Conservation (phyloP, 2,888 invertebrate species). For the Leptarthrus brevirostris region DNA sequence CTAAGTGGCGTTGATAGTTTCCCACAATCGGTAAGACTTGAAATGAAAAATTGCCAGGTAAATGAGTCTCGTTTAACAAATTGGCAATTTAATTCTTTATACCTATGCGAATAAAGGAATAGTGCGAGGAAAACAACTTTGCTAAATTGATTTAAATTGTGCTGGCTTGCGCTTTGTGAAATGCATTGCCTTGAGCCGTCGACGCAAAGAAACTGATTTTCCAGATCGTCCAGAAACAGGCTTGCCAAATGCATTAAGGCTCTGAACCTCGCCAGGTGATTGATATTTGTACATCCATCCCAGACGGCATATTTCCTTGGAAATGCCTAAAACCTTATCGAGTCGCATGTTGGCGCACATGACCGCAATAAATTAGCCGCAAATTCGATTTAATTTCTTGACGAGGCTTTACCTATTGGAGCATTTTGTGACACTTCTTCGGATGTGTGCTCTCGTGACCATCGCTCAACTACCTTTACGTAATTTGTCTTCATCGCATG, state of each 20-base stretch:
- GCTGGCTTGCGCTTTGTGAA: background rate
- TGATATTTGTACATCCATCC: background rate
- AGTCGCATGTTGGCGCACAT: slow-evolving; percentile 25
- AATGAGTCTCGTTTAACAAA: background rate
- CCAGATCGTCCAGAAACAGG: background rate
- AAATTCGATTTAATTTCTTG: slow-evolving; percentile 36
- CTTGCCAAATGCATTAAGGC: background rate
- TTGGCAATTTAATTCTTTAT: background rate
- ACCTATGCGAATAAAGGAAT: background rate
- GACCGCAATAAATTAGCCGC: slow-evolving; percentile 8
- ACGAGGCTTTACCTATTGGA: background rate
- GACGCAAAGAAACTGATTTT: background rate
- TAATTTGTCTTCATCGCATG: slow-evolving; percentile 24
- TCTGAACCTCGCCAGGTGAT: slow-evolving; percentile 16
- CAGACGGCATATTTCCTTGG: background rate
- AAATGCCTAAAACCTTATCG: background rate
- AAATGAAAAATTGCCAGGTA: background rate
- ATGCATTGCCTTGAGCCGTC: background rate
- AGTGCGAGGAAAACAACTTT: background rate
- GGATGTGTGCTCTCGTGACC: slow-evolving; percentile 40
- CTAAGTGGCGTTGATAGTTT: too few relatives aligned
- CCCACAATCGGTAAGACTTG: too few relatives aligned
- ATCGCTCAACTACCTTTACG: slow-evolving; percentile 27
- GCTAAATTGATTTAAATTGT: background rate
- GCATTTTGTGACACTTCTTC: slow-evolving; percentile 25